Base-by-base conservation (phyloP, 2,888 invertebrate species). In the Unio pictorum region DNA sequence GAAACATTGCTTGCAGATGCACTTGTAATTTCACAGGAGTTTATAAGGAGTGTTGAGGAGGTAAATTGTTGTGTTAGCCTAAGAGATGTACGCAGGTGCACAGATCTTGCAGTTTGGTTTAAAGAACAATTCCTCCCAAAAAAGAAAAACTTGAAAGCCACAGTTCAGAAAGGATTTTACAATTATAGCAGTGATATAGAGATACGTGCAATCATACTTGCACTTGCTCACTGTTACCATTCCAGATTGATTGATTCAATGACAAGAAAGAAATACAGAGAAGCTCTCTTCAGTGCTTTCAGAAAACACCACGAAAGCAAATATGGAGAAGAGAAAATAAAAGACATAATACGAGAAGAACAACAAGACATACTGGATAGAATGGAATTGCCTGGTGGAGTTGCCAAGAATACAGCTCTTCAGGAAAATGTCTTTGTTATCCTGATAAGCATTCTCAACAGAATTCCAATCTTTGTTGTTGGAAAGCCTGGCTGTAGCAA, bases 401-500 rank as follows among this genome's bases (percentile, higher is more conserved):
- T 23, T 23, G 23, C 23, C 23, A 23, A 23, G 23, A 23, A 23
- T 58, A 67, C 64, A 30, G 74, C 74, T 34, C 60, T 74, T 34
- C 66, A 64, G 23, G 74, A 74, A 59, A 74, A 74, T 65, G 74
- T 74, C 6, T 74, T 74, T 67, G 67, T 74, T 20, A 66, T 74
- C 18, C 55, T 74, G 56, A 59, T 69, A 23, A 64, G 69, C 66
- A 69, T 73, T 45, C 58, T 72, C 8, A 72, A 72, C 55, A 61
- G 54, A 28, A 67, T 74, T 28, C 74, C 74, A 45, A 23, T 74
- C 15, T 74, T 74, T 63, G 55, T 74, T 23, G 72, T 74, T 64
- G 74, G 74, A 20, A 74, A 74, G 54, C 73, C 74, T 6, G 74
- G 74, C 8, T 74, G 72, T 58, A 72, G 72, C 62, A 74, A 74